A percentile compares a stretch with the other conserved stretches of the same genome.
Conservation (phyloP, 1,140 invertebrate genomes). For the Aphelinus certus region DNA sequence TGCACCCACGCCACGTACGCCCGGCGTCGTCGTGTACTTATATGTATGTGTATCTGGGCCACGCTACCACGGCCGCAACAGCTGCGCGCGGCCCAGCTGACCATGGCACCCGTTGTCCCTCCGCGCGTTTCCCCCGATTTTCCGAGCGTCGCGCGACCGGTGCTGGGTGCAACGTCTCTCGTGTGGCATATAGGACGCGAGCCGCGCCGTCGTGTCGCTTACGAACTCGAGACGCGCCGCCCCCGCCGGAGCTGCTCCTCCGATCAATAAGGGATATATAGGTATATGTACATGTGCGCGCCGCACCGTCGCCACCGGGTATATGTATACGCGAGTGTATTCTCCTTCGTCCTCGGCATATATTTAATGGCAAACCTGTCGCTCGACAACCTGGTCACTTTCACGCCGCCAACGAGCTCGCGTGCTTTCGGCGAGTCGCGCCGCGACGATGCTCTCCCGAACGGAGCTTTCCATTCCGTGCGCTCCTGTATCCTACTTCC, state of each 20-base stretch:
- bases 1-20: background rate
- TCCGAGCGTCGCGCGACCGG: background rate
- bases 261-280: background rate
- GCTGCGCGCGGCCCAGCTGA: background rate
- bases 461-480: too few relatives aligned
- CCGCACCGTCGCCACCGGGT: background rate
- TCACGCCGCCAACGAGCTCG: too few relatives aligned
- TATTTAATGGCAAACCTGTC: too few relatives aligned
- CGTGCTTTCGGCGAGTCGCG: constrained; percentile 23
- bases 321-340: background rate
- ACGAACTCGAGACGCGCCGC: background rate
- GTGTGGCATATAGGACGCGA: background rate
- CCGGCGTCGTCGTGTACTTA: background rate
- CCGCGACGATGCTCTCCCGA: background rate
- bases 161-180: too few relatives aligned
- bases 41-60: background rate
- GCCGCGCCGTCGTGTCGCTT: background rate
- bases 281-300: background rate
- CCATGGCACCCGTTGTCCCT: background rate
- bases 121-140: background rate
- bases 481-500: too few relatives aligned
- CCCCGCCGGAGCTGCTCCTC: too few relatives aligned
- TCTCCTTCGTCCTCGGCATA: too few relatives aligned
- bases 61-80: background rate
- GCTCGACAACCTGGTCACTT: too few relatives aligned